Evolutionary conservation across 2,888 invertebrate species (phyloP), one percentile per base, ranked within the genome.

Genomic region (Caradrina clavipalpis): DNA sequence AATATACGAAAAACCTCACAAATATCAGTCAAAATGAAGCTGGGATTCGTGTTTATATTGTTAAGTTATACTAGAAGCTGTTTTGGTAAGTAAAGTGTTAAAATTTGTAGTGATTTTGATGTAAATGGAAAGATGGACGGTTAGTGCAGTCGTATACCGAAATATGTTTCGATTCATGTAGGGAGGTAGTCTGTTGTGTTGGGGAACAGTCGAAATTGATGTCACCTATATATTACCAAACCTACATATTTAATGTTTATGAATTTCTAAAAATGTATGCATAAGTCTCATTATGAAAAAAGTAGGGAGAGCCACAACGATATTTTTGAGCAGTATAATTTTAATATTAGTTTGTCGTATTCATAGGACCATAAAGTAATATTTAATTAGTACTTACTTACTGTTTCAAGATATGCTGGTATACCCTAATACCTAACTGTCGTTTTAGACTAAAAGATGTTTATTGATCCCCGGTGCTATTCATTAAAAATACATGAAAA

Each of bases 41-140:
- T 90, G 47, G 83, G 79, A 68, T 74, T 88, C 35, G 62, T 94
- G 59, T 91, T 89, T 81, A 69, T 93, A 35, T 69, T 93, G 39
- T 79, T 94, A 4, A 82, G 78, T n/a, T 89, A 86, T 50, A 69
- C 85, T 8, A 88, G 86, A 51, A 88, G 70, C 74, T 89, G 91
- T 85, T 74, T 89, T 15, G 94, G 94, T 95, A 81, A 94, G 93
- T 92, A 64, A 39, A 61, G 6, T 54, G 7, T 5, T 54, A 10
- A 47, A 51, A 39, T 63, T 56, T 39, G 2, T 45, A 26, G 31
- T 63, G n/a, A 13, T 26, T 53, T 22, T 58, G 11, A 1, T 26
- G 13, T n/a, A 2, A 21, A 31, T 3, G 21, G 2, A 19, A 17
- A 17, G 13, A 21, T 45, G 15, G 11, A 6, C 3, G 8, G 5